Conservation (phyloP, 1,140 invertebrate species). For the Anastatus disparis region DNA sequence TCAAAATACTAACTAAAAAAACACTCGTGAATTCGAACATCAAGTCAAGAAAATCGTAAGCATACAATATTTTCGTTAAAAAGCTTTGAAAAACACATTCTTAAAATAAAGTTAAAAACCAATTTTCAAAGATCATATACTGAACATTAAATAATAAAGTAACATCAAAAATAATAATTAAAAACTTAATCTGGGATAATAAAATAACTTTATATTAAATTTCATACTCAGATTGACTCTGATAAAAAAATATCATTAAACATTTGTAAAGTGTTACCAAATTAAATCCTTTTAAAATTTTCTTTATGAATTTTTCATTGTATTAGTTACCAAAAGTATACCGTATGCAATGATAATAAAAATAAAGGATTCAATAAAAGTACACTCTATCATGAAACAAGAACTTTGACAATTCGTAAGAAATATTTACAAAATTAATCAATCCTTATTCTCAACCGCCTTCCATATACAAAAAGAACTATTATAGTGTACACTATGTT, state of each 20-base stretch:
- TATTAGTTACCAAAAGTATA: no score
- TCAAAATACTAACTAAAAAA: conserved; percentile 18
- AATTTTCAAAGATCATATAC: background rate
- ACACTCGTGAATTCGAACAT: background rate
- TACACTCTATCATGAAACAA: background rate
- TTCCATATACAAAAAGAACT: conserved; percentile 4
- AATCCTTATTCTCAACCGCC: background rate
- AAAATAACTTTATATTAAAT: background rate
- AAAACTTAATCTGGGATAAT: no score
- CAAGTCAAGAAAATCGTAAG: background rate
- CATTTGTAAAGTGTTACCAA: background rate
- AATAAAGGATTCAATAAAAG: no score
- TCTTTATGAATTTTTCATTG: no score
- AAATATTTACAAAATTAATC: background rate
- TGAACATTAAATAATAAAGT: background rate
- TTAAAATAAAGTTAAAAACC: background rate
- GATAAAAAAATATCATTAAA: background rate
- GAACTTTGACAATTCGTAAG: background rate
- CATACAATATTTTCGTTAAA: background rate
- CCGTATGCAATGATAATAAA: no score
- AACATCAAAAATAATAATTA: no score
- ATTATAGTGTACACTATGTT: background rate
- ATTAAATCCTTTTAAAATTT: background rate
- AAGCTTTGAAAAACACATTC: background rate
- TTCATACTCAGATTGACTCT: background rate